Conservation (phyloP, 2,888 invertebrate species). For the Ypsolopha sequella region DNA sequence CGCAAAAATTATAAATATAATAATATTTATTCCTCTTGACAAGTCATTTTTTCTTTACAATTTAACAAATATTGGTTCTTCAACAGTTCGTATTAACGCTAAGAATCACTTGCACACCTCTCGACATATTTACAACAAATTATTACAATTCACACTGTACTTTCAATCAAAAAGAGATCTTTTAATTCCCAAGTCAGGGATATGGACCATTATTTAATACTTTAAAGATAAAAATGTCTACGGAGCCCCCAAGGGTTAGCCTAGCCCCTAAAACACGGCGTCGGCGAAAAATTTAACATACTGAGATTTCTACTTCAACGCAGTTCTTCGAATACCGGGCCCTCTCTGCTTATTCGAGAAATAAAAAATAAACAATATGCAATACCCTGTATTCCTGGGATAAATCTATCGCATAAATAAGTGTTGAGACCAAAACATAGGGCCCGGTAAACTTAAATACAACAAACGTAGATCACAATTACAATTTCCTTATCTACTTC, state of each 20-base stretch:
- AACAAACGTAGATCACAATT: too few relatives aligned
- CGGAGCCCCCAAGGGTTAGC: background rate
- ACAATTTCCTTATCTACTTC: too few relatives aligned
- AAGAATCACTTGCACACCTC: slow-evolving; percentile 13
- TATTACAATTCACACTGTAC: slow-evolving; percentile 17
- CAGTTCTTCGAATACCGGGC: background rate
- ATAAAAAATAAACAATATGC: background rate
- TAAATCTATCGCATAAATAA: background rate
- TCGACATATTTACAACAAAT: slow-evolving; percentile 21
- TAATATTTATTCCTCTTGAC: slow-evolving; percentile 51
- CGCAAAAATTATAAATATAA: slow-evolving; percentile 49
- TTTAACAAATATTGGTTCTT: slow-evolving; percentile 39
- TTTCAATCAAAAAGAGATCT: slow-evolving; percentile 11
- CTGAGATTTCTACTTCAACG: slow-evolving; percentile 10
- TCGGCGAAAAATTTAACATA: slow-evolving; percentile 5
- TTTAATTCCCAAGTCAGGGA: background rate
- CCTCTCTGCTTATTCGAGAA: background rate
- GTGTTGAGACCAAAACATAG: too few relatives aligned
- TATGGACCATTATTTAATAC: background rate
- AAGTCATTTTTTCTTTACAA: slow-evolving; percentile 33
- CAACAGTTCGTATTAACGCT: slow-evolving; percentile 21
- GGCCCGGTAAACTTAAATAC: too few relatives aligned
- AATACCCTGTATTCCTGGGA: slow-evolving; percentile 11
- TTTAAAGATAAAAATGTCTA: background rate
- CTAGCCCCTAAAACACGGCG: slow-evolving; percentile 22